A percentile compares a stretch with the other conserved stretches of the same genome.
phyloP scores from a whole-genome alignment of 2,888 invertebrate genomes.

The Drosophila siamana region DNA sequence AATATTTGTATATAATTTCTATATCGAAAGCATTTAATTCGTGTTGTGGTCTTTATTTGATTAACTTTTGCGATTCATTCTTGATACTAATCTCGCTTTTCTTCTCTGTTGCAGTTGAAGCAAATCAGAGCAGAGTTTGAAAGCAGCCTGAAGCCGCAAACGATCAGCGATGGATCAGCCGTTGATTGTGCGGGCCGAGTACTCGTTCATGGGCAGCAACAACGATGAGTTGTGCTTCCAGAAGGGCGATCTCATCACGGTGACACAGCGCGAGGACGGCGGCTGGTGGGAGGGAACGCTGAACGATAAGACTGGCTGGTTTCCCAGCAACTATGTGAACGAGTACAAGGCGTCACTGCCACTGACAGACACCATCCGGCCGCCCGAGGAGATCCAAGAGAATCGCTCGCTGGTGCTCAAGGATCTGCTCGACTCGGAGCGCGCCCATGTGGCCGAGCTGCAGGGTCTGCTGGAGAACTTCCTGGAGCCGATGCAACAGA shows the following conservation, averaged over 20 bases:
- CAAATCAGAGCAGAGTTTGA: constrained; percentile 52
- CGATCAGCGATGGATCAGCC: constrained; percentile 83
- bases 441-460: constrained; percentile 95
- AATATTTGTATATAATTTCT: no score
- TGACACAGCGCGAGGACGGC: constrained; percentile 97
- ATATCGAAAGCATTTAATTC: no score
- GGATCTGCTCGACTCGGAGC: constrained; percentile 96
- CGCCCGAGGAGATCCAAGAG: constrained; percentile 90
- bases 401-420: constrained; percentile 94
- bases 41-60: no score
- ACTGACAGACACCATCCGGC: constrained; percentile 88
- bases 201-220: constrained; percentile 97
- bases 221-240: constrained; percentile 99
- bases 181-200: constrained; percentile 94
- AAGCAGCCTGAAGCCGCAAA: constrained; percentile 22
- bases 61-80: no score
- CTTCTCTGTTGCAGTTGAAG: constrained; percentile 58
- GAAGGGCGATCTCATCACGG: constrained; percentile 98
- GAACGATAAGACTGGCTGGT: constrained; percentile 98
- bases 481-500: constrained; percentile 93
- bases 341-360: constrained; percentile 89
- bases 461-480: constrained; percentile 94
- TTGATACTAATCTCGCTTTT: neutral
- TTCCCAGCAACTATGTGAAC: constrained; percentile 98
- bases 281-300: constrained; percentile 99